A percentile compares a stretch with the other conserved stretches of the same genome.
phyloP scores from a whole-genome alignment of 2,888 invertebrate genomes.

The Girardia tigrina region DNA sequence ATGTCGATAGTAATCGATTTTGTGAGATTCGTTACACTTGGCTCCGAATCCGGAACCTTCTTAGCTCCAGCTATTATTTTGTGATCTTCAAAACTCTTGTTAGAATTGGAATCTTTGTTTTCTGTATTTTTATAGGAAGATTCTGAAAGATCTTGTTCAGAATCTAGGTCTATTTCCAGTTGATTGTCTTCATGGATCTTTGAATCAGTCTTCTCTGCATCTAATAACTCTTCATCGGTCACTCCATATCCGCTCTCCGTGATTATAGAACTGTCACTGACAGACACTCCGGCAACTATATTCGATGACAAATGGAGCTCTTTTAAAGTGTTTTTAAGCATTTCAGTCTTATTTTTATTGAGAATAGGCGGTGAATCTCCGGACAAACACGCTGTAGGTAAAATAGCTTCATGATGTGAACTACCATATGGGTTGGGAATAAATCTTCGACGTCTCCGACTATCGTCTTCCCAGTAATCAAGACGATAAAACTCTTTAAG shows the following conservation, averaged over 20 bases:
- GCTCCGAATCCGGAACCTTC: not conserved
- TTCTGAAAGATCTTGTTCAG: not conserved
- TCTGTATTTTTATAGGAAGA: not conserved
- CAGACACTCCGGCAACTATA: not conserved
- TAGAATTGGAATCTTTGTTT: not conserved
- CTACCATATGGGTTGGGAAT: slow-evolving; percentile 85
- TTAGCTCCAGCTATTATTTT: not conserved
- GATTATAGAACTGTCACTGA: not conserved
- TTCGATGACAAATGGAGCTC: not conserved
- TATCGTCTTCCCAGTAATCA: slow-evolving; percentile 99
- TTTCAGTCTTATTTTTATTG: not conserved
- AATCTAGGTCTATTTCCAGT: not conserved
- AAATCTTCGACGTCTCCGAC: slow-evolving; percentile 77
- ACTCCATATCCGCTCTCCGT: slow-evolving; percentile 25
- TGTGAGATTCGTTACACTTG: not conserved
- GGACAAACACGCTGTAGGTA: slow-evolving; percentile 39
- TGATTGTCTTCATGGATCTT: not conserved
- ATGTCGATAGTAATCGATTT: not conserved
- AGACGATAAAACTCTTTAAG: slow-evolving; percentile 62
- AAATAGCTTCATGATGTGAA: slow-evolving; percentile 70
- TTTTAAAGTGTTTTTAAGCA: not conserved
- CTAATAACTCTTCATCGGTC: slow-evolving; percentile 30
- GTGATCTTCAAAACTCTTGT: not conserved
- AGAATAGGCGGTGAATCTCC: not conserved
- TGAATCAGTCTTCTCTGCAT: not conserved